Evolutionary conservation across 2,888 invertebrate species (phyloP), one percentile per base, ranked within the genome.

Genomic region (Eupithecia insigniata): DNA sequence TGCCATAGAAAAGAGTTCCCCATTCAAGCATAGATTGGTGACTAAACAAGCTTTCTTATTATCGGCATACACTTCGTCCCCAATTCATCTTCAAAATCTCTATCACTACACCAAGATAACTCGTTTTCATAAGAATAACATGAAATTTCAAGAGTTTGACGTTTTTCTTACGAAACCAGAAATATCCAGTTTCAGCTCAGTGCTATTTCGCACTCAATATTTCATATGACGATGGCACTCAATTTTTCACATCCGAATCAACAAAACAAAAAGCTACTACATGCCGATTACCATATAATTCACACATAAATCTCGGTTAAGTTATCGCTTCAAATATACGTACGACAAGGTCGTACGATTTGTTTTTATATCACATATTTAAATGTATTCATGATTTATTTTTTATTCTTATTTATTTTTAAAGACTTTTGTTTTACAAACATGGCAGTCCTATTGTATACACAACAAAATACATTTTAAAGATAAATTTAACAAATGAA

Each of bases 311-410:
- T 76, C 51, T 75, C 76, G 78, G 61, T 72, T 80, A 84, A 83
- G 80, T 80, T 72, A 76, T 76, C 80, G 77, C 73, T 82, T 83
- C 83, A 85, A 85, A 81, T 82, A 86, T 87, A 86, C 83, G 85
- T 55, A 81, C 80, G 79, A 74, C 83, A 89, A 91, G 90, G 90
- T 89, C 89, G 75, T 78, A 90, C 87, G 87, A 91, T 92, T 92
- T 90, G 83, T 84, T 81, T 60, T 62, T 74, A 76, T 82, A 79
- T 83, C 83, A 83, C 67, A 70, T 67, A 80, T 82, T n/a, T n/a
- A n/a, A n/a, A n/a, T n/a, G n/a, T n/a, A n/a, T n/a, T n/a, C n/a
- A n/a, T n/a, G n/a, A n/a, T n/a, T n/a, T n/a, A n/a, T n/a, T n/a
- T n/a, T n/a, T n/a, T n/a, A n/a, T n/a, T n/a, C n/a, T n/a, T n/a